Conservation (phyloP, 2,797 vertebrate species). For the Acanthornis magna region DNA sequence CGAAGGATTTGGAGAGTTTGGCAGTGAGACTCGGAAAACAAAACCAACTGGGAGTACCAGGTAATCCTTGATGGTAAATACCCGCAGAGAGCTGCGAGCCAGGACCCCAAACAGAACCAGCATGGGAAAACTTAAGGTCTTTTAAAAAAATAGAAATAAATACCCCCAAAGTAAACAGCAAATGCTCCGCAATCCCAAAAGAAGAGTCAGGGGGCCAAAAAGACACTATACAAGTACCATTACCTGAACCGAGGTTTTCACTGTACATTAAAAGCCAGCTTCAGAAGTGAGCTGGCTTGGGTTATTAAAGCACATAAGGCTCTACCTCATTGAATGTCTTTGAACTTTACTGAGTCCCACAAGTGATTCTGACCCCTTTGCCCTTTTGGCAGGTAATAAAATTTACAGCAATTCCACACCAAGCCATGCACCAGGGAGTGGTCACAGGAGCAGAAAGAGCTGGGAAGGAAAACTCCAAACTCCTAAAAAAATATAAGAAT, state of each 20-base stretch:
- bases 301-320: conserved; percentile 90
- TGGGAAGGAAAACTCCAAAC: conserved; percentile 81
- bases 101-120: not conserved
- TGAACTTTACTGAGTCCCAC: conserved; percentile 96
- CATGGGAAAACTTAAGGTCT: not conserved
- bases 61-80: not conserved
- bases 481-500: conserved; percentile 57
- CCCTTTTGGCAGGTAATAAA: conserved; percentile 99
- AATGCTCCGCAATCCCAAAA: not conserved
- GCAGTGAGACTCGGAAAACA: not conserved
- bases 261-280: conserved; percentile 77
- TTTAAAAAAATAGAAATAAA: not conserved
- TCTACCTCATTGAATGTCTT: conserved; percentile 89
- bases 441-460: conserved; percentile 81
- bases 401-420: conserved; percentile 97
- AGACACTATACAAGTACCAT: not conserved
- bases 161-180: not conserved
- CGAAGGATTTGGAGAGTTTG: not conserved
- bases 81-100: not conserved
- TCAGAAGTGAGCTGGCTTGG: conserved; percentile 84
- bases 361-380: conserved; percentile 90
- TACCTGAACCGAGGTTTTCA: conserved; percentile 69
- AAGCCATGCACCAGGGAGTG: conserved; percentile 93
- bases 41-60: not conserved
- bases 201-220: conserved; percentile 52